Base-by-base conservation (phyloP, 2,113 vertebrate genomes). In the Sinosuthora webbiana region DNA sequence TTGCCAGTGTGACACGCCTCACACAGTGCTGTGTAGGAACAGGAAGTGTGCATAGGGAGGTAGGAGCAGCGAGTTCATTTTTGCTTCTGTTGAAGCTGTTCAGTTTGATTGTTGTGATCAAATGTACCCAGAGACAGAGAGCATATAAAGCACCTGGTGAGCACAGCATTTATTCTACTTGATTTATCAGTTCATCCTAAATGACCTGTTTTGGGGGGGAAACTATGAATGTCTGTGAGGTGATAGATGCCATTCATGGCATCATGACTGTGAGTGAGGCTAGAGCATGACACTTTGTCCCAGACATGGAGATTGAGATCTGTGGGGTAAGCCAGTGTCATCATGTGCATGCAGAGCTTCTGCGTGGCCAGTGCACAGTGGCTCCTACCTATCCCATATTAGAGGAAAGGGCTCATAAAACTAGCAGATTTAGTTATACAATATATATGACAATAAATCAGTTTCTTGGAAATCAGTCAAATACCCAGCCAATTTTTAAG, bases 181-280 rank as follows among this genome's bases (percentile, higher is more conserved):
- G 49, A 53, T 59, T 59, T 87, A 45, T 41, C 31, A 57, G 23
- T 13, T 50, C 49, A 62, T 45, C 45, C 50, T 73, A 41, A 69
- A 41, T 73, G 22, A 18, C 9, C 18, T 12, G 7, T 41, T 80
- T 65, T 53, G 0, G 4, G 25, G 5, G 5, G 4, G 14, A 52
- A 55, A 11, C 3, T 8, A n/a, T 45, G 57, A 45, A 45, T 24
- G 10, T 31, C 37, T 50, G 11, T 0, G 0, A 81, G 25, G 13
- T 0, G 3, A 17, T 30, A 14, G 44, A 57, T n/a, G 33, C 56
- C 21, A 15, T 16, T 15, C 7, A 8, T 45, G 64, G 37, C 24
- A 52, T 74, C 6, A 3, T 69, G 4, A 5, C 28, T 53, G 50
- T 2, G 3, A 41, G 2, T 2, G 41, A 31, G 18, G 7, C 30